Conservation (phyloP, 2,888 invertebrate species). For the Stratiomys singularior region DNA sequence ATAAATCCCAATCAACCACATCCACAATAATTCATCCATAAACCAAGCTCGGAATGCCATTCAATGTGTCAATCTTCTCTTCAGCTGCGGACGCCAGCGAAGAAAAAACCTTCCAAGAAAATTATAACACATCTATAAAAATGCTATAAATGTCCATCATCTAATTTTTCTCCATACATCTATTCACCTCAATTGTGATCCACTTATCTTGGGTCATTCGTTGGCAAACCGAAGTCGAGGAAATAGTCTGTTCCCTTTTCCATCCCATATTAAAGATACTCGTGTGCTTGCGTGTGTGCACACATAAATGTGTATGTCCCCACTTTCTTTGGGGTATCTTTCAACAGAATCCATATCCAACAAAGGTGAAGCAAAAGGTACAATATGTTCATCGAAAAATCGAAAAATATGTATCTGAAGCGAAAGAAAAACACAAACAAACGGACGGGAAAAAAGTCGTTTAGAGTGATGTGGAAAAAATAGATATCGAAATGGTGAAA, state of each 20-base stretch:
- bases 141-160: slow-evolving; percentile 31
- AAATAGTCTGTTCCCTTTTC: neutral
- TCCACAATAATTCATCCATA: no score
- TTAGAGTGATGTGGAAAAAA: neutral
- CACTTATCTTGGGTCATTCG: slow-evolving; percentile 37
- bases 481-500: neutral
- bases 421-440: no score
- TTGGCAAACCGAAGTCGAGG: neutral
- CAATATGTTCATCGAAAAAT: no score
- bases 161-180: neutral
- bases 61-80: no score
- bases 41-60: no score
- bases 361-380: neutral
- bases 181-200: slow-evolving; percentile 25
- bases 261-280: neutral
- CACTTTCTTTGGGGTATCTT: neutral
- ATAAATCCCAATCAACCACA: no score
- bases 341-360: neutral
- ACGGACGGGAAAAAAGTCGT: no score
- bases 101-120: slow-evolving; percentile 3
- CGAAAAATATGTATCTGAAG: no score
- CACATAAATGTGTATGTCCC: neutral
- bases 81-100: no score
- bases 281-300: neutral
- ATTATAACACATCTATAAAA: slow-evolving; percentile 7